Evolutionary conservation across 1,140 invertebrate species (phyloP), one percentile per base, ranked within the genome.

Genomic region (Aphelenchoides fujianensis): DNA sequence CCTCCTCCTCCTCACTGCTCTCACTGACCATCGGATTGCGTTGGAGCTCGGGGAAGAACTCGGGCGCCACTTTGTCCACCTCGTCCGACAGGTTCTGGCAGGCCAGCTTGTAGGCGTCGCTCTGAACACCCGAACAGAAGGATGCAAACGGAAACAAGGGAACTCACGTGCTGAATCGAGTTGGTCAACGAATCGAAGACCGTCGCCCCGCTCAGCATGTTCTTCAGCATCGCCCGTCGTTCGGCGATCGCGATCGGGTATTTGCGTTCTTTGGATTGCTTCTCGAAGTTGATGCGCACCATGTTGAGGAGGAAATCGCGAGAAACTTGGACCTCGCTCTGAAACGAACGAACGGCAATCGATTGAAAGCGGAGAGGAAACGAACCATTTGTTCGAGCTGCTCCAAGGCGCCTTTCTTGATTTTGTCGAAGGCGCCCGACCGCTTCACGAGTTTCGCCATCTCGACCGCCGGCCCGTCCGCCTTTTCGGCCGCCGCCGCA

Each of bases 351-450:
- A 61, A n/a, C n/a, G 36, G 31, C 12, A 12, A 32, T n/a, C 53
- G 16, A 36, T 2, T 32, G 16, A 32, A 34, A 32, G 34, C 23
- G 34, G 34, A 59, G 23, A 48, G 12, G 23, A 48, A 16, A n/a
- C 31, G n/a, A 66, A 34, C 63, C 63, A 66, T 34, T 37, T n/a
- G 23, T 16, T 66, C 16, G 16, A 66, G 31, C 1, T 66, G 36
- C 16, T 66, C 63, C n/a, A 66, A 16, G 27, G 12, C 63, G 23
- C 27, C n/a, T 3, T 66, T 66, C 36, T 66, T 66, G 63, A 66
- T 66, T 16, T 36, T 66, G 53, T 66, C 63, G 32, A 66, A 66
- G n/a, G 32, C 63, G 9, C 63, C 63, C 31, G 63, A 66, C 53
- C 63, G 31, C 34, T 66, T 66, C 12, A 66, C 32, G 31, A 32